Conservation (phyloP, 1,140 invertebrate genomes). For the Aleiodes sp. region DNA sequence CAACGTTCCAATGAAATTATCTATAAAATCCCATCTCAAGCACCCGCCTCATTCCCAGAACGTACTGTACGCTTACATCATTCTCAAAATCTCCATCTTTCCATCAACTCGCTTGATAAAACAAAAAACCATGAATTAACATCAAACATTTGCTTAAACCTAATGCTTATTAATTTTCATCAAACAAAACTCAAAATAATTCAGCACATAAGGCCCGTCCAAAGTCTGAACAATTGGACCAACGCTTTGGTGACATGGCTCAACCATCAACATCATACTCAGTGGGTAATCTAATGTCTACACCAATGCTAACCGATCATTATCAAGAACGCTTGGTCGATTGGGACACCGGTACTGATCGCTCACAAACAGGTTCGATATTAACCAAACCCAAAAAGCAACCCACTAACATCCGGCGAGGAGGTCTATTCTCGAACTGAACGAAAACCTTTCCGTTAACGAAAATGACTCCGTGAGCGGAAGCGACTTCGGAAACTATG, state of each 20-base stretch:
- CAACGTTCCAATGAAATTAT: too few relatives aligned
- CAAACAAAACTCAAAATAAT: constrained; percentile 59
- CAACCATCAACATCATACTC: constrained; percentile 60
- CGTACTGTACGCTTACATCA: too few relatives aligned
- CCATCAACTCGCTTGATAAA: too few relatives aligned
- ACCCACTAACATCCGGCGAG: neutral
- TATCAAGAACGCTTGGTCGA: constrained; percentile 43
- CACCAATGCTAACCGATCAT: constrained; percentile 49
- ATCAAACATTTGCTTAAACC: neutral
- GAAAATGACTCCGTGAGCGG: too few relatives aligned
- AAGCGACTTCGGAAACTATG: too few relatives aligned
- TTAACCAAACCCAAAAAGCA: constrained; percentile 36
- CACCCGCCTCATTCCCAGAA: too few relatives aligned
- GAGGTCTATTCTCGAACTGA: too few relatives aligned
- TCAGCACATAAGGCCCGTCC: constrained; percentile 62
- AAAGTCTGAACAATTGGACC: constrained; percentile 62
- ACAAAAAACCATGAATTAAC: too few relatives aligned
- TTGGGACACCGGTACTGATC: constrained; percentile 46
- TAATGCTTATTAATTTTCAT: constrained; percentile 61
- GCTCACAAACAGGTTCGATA: constrained; percentile 59
- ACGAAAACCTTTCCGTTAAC: too few relatives aligned
- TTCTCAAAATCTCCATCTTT: too few relatives aligned
- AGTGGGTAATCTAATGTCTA: constrained; percentile 61
- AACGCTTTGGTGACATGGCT: constrained; percentile 46
- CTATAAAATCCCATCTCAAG: too few relatives aligned